A percentile compares a stretch with the other conserved stretches of the same genome.
These are phyloP conservation scores for Hormiphora californensis DNA, from an alignment of 37 sponge, comb jelly and placozoan genomes.

Conservation along the genomic window DNA sequence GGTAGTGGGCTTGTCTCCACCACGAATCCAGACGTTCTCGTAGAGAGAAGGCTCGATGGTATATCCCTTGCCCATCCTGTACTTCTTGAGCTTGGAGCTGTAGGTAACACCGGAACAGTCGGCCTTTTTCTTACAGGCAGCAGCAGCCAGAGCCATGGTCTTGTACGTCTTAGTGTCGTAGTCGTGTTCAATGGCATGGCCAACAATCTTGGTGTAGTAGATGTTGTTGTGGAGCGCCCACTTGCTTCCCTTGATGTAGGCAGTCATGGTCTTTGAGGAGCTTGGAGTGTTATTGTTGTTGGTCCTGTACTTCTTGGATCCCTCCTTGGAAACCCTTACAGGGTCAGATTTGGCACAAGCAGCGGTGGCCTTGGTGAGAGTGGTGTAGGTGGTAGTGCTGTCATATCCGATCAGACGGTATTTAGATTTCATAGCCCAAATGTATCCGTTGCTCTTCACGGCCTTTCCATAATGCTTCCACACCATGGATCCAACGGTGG, in stretches of 20 bases:
- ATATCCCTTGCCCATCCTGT: neutral
- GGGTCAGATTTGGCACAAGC: neutral
- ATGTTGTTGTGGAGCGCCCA: neutral
- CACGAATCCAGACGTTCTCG: neutral
- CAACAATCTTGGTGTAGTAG: neutral
- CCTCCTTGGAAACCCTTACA: neutral
- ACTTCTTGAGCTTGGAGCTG: neutral
- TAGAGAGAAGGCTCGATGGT: neutral
- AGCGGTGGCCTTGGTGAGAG: neutral
- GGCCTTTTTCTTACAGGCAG: neutral
- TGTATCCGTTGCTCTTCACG: neutral
- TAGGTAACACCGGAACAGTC: neutral
- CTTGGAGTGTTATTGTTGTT: neutral
- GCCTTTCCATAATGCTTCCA: neutral
- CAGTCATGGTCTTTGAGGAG: neutral
- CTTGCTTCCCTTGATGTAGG: neutral
- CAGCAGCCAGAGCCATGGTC: neutral
- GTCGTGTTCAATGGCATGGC: neutral
- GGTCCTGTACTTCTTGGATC: neutral
- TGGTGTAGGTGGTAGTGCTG: conserved; percentile 1
- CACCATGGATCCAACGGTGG: neutral
- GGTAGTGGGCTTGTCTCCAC: neutral
- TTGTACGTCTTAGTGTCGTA: neutral
- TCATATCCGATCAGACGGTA: neutral
- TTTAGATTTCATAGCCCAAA: neutral